Base-by-base conservation (phyloP, 2,888 invertebrate species). In the Biston betularia region DNA sequence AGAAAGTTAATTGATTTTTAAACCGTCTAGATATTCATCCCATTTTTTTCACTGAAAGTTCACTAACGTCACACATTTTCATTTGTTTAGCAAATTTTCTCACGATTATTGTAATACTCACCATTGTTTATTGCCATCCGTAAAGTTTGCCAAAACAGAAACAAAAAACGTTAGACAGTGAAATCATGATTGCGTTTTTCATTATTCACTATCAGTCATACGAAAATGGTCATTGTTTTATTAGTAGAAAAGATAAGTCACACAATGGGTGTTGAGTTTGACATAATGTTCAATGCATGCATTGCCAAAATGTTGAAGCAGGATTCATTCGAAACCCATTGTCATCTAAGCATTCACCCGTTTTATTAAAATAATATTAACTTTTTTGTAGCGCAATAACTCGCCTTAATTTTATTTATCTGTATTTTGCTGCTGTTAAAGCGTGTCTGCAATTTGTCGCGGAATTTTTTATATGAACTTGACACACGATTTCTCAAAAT, bases 61-160 rank as follows among this genome's bases (percentile, higher is more conserved):
- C 12, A 50, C 50, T 50, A 54, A 33, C 33, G 11, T 54, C 8
- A 44, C 42, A 12, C 33, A 54, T 42, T 33, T 54, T 42, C 11
- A 34, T 46, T 46, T 46, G 56, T 45, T 57, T 57, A 57, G 35
- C n/a, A 2, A 38, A 15, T 59, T 63, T 70, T 58, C 57, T 69
- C 73, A 68, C 58, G 49, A 15, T 38, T 9, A 49, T 42, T 60
- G 63, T 68, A 42, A 64, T 71, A 91, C 92, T 92, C 85, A 92
- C 92, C 91, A 79, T 75, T 69, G 74, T 71, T 71, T 74, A 75
- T 68, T 33, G 77, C 70, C 71, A 81, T 89, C 90, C 90, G 75
- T 76, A 75, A 38, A 76, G 88, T 79, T 79, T 69, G 92, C 91
- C 70, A 79, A 77, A 87, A 83, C 72, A 86, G 72, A 89, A 87